Evolutionary conservation across 2,888 invertebrate genomes (phyloP).

Genomic region (Plebejus melissa): DNA sequence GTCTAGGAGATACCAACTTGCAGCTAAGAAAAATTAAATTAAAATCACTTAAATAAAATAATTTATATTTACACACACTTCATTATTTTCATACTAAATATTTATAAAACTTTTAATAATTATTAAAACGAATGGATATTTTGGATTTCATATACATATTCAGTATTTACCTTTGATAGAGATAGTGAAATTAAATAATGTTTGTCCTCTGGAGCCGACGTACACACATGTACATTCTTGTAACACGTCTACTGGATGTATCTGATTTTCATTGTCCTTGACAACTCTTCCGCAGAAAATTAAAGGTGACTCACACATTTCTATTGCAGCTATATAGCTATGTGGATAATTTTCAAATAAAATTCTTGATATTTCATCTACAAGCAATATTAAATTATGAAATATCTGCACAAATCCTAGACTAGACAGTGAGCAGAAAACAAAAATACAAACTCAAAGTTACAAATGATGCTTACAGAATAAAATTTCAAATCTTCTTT

Average conservation of each 20-base stretch:
- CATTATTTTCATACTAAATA: no score
- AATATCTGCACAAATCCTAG: background rate
- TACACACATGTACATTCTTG: conserved; percentile 81
- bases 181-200: conserved; percentile 81
- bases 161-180: conserved; percentile 65
- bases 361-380: conserved; percentile 51
- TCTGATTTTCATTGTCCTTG: conserved; percentile 44
- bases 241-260: conserved; percentile 50
- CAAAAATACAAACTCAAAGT: background rate
- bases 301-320: conserved; percentile 46
- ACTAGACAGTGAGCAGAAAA: background rate
- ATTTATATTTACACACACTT: no score
- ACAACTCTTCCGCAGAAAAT: conserved; percentile 57
- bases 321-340: conserved; percentile 56
- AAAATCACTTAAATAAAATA: conserved; percentile 7
- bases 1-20: conserved; percentile 79
- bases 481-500: conserved; percentile 29
- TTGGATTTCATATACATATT: no score
- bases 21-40: conserved; percentile 56
- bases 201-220: conserved; percentile 82
- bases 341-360: conserved; percentile 56
- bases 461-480: background rate
- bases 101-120: no score
- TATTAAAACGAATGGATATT: no score
- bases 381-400: conserved; percentile 31